These are phyloP conservation scores for Archips crataeganus DNA, from an alignment of 2,888 invertebrate species.

Conservation along the genomic window DNA sequence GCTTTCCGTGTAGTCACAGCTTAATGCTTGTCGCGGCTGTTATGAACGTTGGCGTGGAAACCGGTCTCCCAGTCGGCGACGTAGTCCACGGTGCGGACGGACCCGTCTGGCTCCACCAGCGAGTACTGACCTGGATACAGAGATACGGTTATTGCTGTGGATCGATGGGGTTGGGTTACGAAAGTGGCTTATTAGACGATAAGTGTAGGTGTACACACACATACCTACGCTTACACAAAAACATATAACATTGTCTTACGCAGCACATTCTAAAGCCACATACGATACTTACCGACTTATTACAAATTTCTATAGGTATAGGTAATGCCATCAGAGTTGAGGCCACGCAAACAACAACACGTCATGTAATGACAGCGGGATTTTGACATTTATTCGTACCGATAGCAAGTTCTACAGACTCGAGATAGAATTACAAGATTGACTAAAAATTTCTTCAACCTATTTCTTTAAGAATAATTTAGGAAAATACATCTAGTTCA, in stretches of 20 bases:
- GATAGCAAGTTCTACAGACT: no score
- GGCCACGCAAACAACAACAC: no score
- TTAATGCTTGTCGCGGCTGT: conserved; percentile 86
- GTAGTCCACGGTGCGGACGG: conserved; percentile 91
- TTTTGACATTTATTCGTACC: no score
- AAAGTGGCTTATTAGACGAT: background rate
- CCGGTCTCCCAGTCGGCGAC: conserved; percentile 92
- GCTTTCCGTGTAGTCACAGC: conserved; percentile 43
- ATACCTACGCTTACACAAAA: background rate
- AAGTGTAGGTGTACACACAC: background rate
- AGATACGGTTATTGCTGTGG: conserved; percentile 45
- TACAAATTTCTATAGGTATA: no score
- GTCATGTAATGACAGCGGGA: no score
- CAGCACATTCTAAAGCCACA: background rate
- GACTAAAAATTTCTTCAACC: no score
- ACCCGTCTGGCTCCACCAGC: conserved; percentile 90
- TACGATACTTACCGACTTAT: no score
- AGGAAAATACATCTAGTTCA: no score
- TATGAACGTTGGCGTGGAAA: conserved; percentile 90
- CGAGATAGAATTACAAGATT: no score
- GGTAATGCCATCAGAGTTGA: no score
- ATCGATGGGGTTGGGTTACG: conserved; percentile 21
- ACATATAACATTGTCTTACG: background rate
- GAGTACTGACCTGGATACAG: conserved; percentile 85
- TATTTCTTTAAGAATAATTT: no score